These are phyloP conservation scores for Rhopilema esculentum DNA, from an alignment of 30 jellyfish, hydroid and myxozoan genomes.

Conservation along the genomic window DNA sequence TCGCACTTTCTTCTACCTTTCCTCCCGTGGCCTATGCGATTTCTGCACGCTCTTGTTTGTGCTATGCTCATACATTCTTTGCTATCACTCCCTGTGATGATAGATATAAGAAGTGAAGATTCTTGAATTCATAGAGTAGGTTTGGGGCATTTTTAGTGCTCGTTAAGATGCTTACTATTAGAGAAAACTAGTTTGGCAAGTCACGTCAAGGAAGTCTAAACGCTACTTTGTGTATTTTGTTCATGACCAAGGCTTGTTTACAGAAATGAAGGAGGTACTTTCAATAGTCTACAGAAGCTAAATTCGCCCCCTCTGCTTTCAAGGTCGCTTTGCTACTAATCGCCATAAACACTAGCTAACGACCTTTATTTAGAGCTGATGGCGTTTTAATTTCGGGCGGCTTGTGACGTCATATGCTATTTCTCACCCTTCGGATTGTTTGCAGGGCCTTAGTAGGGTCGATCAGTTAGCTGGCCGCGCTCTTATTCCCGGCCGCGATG, in stretches of 20 bases:
- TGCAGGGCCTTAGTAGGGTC: neutral
- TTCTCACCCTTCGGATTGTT: neutral
- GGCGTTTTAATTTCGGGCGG: neutral
- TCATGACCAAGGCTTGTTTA: no score
- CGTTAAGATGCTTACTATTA: neutral
- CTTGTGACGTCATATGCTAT: neutral
- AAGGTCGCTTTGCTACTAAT: neutral
- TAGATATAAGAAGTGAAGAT: neutral
- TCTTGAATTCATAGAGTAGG: neutral
- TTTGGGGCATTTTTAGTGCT: neutral
- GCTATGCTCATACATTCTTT: conserved; percentile 75
- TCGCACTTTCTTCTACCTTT: conserved; percentile 81
- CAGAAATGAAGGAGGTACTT: neutral
- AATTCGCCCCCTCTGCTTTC: neutral
- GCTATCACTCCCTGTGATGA: conserved; percentile 19
- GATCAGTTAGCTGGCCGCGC: neutral
- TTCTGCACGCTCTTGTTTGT: conserved; percentile 70
- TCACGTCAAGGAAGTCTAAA: no score
- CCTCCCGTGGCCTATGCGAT: conserved; percentile 83
- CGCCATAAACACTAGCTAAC: neutral
- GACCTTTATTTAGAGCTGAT: neutral
- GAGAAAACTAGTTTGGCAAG: no score
- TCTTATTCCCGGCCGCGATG: conserved; percentile 25
- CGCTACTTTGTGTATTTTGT: no score
- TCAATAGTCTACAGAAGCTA: neutral